phyloP scores from a whole-genome alignment of 2,113 vertebrate genomes.

The Rhineura floridana region DNA sequence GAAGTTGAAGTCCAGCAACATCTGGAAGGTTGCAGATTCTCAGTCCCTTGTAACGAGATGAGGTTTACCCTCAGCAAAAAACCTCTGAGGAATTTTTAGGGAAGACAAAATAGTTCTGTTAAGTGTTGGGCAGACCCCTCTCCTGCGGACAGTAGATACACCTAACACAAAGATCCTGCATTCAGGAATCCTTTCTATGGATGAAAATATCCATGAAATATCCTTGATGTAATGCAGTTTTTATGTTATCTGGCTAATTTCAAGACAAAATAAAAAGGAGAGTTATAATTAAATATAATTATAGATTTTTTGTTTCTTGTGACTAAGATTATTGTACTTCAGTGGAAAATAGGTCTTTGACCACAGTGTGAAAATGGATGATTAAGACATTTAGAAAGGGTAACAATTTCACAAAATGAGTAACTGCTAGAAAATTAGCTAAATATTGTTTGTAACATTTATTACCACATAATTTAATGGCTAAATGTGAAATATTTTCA shows the following conservation, averaged over 20 bases:
- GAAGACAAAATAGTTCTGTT: no score
- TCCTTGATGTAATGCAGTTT: not conserved
- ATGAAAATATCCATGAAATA: no score
- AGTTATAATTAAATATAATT: not conserved
- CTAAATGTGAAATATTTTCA: not conserved
- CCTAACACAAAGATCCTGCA: not conserved
- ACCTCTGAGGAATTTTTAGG: no score
- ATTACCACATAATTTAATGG: not conserved
- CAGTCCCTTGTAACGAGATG: no score
- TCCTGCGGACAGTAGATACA: no score
- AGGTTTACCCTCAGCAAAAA: no score
- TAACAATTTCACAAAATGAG: not conserved
- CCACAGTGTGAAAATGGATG: not conserved
- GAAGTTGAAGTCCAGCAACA: no score
- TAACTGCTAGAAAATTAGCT: not conserved
- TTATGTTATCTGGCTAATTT: not conserved
- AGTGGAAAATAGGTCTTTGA: not conserved
- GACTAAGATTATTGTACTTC: not conserved
- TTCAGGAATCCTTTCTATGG: not conserved
- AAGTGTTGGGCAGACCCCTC: no score
- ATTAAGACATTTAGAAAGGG: constrained; percentile 2
- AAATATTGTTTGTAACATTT: not conserved
- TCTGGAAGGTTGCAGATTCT: no score
- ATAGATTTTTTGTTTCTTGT: not conserved
- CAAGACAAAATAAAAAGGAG: not conserved